Evolutionary conservation across 1,140 invertebrate genomes (phyloP), one percentile per base, ranked within the genome.

Genomic region (Arion vulgaris): DNA sequence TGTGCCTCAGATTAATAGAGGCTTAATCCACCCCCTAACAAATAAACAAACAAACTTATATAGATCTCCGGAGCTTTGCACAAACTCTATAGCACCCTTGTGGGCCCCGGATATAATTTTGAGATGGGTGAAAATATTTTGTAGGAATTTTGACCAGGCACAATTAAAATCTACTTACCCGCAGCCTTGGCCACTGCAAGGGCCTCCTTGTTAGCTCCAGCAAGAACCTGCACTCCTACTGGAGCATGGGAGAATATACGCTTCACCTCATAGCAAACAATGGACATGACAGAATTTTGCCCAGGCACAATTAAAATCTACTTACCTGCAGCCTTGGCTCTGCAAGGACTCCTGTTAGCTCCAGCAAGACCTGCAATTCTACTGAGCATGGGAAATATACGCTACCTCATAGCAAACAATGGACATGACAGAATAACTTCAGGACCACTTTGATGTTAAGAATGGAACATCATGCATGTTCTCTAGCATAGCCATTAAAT

Each of bases 121-220:
- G n/a, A n/a, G n/a, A n/a, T n/a, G n/a, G n/a, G n/a, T n/a, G n/a
- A n/a, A n/a, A n/a, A n/a, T n/a, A n/a, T n/a, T n/a, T n/a, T n/a
- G n/a, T n/a, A n/a, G n/a, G n/a, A n/a, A n/a, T n/a, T n/a, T n/a
- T n/a, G n/a, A n/a, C n/a, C n/a, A n/a, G n/a, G n/a, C n/a, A n/a
- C n/a, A n/a, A 15, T 45, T 45, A 7, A 28, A 45, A 38, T 26
- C 26, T 36, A 74, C 82, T 13, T 93, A 99, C 98, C 97, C 94
- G 98, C 97, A 94, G 99, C 98, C 89, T 97, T 94, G 53, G 99
- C 94, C 39, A 99, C 97, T 85, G 97, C 97, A 45, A 97, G 72
- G 2, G 96, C 96, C 91, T 96, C 94, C 82, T 93, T 93, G 91
- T 97, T 97, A 41, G 94, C 95, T 51, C 91, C 97, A 94, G 94